phyloP scores from a whole-genome alignment of 1,140 invertebrate species.

The Littorina saxatilis region DNA sequence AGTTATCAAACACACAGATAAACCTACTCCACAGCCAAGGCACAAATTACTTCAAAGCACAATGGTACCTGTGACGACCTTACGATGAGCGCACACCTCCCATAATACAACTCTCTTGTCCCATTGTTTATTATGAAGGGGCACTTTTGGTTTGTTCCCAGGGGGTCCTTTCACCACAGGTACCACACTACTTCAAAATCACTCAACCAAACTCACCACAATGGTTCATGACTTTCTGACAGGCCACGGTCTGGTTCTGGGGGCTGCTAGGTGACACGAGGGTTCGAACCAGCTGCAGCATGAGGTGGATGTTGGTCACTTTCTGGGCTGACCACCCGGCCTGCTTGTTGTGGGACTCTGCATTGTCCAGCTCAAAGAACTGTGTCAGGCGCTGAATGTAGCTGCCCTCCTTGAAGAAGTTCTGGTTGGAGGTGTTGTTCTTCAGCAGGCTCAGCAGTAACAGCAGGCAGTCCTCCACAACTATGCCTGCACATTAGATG shows the following conservation, averaged over 20 bases:
- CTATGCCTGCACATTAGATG: slow-evolving; percentile 81
- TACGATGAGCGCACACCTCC: no score
- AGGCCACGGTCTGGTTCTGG: slow-evolving; percentile 85
- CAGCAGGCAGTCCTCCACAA: slow-evolving; percentile 98
- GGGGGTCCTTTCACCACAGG: no score
- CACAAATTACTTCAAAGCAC: no score
- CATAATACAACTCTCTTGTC: no score
- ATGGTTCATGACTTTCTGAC: slow-evolving; percentile 92
- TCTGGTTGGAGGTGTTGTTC: slow-evolving; percentile 98
- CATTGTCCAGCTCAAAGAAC: slow-evolving; percentile 84
- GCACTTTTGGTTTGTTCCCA: no score
- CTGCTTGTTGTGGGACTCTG: slow-evolving; percentile 78
- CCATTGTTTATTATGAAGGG: no score
- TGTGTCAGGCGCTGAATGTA: slow-evolving; percentile 93
- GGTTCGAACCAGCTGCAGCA: slow-evolving; percentile 89
- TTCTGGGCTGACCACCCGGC: slow-evolving; percentile 94
- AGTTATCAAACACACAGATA: no score
- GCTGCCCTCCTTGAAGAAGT: slow-evolving; percentile 97
- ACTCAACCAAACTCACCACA: slow-evolving; percentile 84
- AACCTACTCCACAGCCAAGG: no score
- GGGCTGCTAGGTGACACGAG: slow-evolving; percentile 92
- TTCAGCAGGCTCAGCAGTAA: slow-evolving; percentile 95
- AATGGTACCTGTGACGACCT: no score
- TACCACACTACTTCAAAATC: no score
- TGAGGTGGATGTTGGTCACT: slow-evolving; percentile 94